Evolutionary conservation across 1,140 invertebrate species (phyloP).

Genomic region (Mizuhopecten yessoensis): DNA sequence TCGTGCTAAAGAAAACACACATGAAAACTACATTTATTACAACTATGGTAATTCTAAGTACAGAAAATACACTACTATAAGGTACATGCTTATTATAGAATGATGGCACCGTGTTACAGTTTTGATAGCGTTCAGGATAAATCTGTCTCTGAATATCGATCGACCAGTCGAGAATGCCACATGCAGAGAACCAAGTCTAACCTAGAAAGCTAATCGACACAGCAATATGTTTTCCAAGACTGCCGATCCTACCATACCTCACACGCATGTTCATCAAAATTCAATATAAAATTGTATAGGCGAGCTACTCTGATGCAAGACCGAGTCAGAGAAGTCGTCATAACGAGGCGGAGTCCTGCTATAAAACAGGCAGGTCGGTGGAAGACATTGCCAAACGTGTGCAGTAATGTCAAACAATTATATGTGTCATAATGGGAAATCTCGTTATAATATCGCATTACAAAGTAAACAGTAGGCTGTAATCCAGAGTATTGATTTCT

Average conservation of each 20-base stretch:
- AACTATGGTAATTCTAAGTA: neutral
- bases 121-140: conserved; percentile 9
- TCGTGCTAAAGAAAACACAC: neutral
- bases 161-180: neutral
- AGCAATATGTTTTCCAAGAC: conserved; percentile 33
- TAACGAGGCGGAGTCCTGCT: neutral
- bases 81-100: neutral
- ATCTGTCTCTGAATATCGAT: conserved; percentile 5
- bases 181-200: conserved; percentile 32
- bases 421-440: neutral
- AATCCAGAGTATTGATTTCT: neutral
- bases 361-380: neutral
- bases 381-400: neutral
- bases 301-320: neutral
- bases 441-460: neutral
- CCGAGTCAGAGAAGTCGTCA: neutral
- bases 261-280: conserved; percentile 21
- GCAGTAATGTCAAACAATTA: too few relatives aligned
- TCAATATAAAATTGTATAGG: conserved; percentile 40
- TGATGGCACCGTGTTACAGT: neutral
- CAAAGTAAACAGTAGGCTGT: neutral
- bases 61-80: neutral
- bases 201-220: neutral
- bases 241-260: neutral
- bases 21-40: conserved; percentile 14